Evolutionary conservation across 2,888 invertebrate genomes (phyloP).

Genomic region (Ennomos quercinarius): DNA sequence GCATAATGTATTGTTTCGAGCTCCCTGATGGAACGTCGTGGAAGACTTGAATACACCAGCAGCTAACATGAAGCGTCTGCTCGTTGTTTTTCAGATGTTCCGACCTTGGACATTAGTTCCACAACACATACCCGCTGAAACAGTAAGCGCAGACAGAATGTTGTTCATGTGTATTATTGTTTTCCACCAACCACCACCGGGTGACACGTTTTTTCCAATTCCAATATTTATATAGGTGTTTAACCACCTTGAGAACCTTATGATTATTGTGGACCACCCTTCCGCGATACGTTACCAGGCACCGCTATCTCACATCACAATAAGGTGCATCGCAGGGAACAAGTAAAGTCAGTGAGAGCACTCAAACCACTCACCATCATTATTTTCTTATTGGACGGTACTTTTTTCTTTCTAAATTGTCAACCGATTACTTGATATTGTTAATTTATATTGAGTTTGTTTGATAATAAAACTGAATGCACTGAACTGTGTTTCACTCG

Average conservation of each 20-base stretch:
- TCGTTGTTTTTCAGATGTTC: constrained; percentile 84
- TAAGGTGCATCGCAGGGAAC: constrained; percentile 40
- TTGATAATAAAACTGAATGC: constrained; percentile 81
- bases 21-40: constrained; percentile 48
- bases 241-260: constrained; percentile 51
- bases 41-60: constrained; percentile 69
- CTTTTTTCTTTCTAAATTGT: constrained; percentile 69
- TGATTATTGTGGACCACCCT: constrained; percentile 58
- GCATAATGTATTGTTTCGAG: constrained; percentile 23
- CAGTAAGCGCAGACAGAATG: constrained; percentile 82
- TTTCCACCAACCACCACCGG: constrained; percentile 76
- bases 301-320: constrained; percentile 51
- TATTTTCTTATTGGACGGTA: constrained; percentile 59
- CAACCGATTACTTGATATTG: constrained; percentile 63
- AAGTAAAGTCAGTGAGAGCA: constrained; percentile 58
- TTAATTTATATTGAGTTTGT: constrained; percentile 62
- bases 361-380: constrained; percentile 69
- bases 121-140: constrained; percentile 81
- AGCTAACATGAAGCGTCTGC: constrained; percentile 78
- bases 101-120: constrained; percentile 83
- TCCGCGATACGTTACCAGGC: constrained; percentile 47
- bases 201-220: constrained; percentile 61
- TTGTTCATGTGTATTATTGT: constrained; percentile 82
- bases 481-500: constrained; percentile 85
- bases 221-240: constrained; percentile 56